Percentiles rank a stretch among this genome's conserved stretches.
Evolutionary conservation across 2,797 vertebrate genomes (phyloP).

Genomic region (Alauda arvensis): DNA sequence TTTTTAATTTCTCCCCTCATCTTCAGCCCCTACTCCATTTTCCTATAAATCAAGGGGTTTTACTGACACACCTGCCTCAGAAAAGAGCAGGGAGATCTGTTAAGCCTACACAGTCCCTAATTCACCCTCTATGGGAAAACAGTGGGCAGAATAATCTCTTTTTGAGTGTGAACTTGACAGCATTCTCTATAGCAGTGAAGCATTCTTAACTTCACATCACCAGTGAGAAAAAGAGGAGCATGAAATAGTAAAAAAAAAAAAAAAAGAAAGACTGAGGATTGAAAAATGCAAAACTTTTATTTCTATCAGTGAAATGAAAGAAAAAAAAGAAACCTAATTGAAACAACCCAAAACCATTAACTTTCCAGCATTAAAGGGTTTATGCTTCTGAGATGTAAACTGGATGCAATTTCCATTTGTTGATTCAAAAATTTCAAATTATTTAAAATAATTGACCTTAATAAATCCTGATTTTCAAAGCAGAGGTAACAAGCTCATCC

Average conservation of each 20-base stretch:
- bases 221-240: background rate
- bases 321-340: background rate
- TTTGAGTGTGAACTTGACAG: background rate
- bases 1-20: background rate
- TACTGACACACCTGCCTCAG: background rate
- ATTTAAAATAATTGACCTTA: background rate
- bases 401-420: background rate
- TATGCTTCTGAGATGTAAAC: background rate
- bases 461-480: background rate
- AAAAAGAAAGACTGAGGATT: background rate
- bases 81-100: background rate
- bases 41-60: background rate
- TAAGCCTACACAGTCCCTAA: background rate
- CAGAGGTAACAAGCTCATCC: background rate
- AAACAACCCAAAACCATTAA: background rate
- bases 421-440: background rate
- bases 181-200: background rate
- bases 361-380: background rate
- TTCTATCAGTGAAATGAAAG: background rate
- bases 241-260: background rate
- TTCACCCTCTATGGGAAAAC: conserved; percentile 1
- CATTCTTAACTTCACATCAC: background rate
- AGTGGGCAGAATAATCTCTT: background rate
- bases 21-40: background rate
- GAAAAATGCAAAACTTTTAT: background rate